Evolutionary conservation across 2,888 invertebrate genomes (phyloP), one percentile per base, ranked within the genome.

Genomic region (Allolobophora icterica): DNA sequence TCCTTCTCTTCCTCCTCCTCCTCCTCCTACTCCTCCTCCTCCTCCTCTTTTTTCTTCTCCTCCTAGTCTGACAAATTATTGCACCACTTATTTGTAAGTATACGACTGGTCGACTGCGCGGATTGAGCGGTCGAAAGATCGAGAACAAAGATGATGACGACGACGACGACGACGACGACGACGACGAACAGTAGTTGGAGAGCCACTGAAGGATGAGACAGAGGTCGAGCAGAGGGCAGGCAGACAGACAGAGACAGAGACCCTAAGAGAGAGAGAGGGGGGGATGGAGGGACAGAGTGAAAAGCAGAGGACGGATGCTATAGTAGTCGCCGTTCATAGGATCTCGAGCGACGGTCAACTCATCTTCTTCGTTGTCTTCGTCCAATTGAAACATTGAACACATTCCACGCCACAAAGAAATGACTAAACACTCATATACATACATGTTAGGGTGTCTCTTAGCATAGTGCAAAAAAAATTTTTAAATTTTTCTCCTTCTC

Each of bases 1-100:
- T 24, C 84, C 89, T 90, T 84, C n/a, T 90, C 89, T 89, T 84
- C 84, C 89, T 90, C 87, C 35, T 84, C 84, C 15, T 90, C 45
- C 38, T 40, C 38, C 87, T 90, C 90, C 33, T 35, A 4, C 89
- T 89, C 40, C 24, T 40, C 35, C 40, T 40, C 33, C 89, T 89
- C 34, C 13, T 19, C 90, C 30, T 24, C 33, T 42, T 34, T 83
- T 6, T 15, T 40, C 11, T 58, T 2, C 5, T 90, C 83, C 6
- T 71, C 11, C 33, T 38, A 21, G 17, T 71, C 71, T 30, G 71
- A 71, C 30, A 71, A 71, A 71, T 71, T 71, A 71, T 71, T 71
- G 71, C 71, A n/a, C 71, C 17, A n/a, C n/a, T 71, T 71, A 71
- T 52, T 52, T 52, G 52, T 52, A 52, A 52, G 15, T 52, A 52